Base-by-base conservation (phyloP, 1,140 invertebrate genomes). In the Drosophila lacteicornis region DNA sequence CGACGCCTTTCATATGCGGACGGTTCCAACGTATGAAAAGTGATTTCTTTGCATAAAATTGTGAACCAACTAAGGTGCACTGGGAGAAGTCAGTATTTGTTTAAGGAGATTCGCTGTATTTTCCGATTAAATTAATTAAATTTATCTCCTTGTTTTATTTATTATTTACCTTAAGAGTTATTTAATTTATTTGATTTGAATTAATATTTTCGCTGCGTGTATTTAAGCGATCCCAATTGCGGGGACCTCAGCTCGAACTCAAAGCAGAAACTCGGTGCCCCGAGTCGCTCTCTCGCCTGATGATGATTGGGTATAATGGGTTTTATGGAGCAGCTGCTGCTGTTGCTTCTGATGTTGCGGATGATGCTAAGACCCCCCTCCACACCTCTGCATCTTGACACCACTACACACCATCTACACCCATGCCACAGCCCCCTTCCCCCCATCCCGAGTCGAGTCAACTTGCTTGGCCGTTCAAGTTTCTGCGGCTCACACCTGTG, bases 241-340 rank as follows among this genome's bases (percentile, higher is more conserved):
- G 77, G 49, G 63, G 74, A 77, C 74, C 74, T 67, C 50, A 67
- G 77, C 63, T 79, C 76, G 38, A 67, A 68, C 62, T 22, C 60
- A 22, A 59, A 56, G 40, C 36, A 15, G 4, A 46, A 62, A 40
- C 46, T 33, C 47, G 22, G 46, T n/a, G 33, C 33, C 46, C 46
- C 67, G 22, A 65, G 59, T 65, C 66, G 63, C 73, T 60, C 74
- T 74, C 80, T 60, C 75, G 77, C 80, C 85, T 88, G 81, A 90
- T 90, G 85, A 88, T 88, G 85, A 88, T 88, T 88, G 85, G 85
- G 85, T 90, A 88, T 88, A 88, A 88, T 88, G 85, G 85, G 85
- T 90, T 90, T 88, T 88, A 88, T 88, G 85, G 85, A 88, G 85
- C 85, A 88, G 85, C 85, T 88, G 85, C 84, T 82, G 75, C 51